Evolutionary conservation across 2,888 invertebrate genomes (phyloP), one percentile per base, ranked within the genome.

Genomic region (Cartodere bifasciata): DNA sequence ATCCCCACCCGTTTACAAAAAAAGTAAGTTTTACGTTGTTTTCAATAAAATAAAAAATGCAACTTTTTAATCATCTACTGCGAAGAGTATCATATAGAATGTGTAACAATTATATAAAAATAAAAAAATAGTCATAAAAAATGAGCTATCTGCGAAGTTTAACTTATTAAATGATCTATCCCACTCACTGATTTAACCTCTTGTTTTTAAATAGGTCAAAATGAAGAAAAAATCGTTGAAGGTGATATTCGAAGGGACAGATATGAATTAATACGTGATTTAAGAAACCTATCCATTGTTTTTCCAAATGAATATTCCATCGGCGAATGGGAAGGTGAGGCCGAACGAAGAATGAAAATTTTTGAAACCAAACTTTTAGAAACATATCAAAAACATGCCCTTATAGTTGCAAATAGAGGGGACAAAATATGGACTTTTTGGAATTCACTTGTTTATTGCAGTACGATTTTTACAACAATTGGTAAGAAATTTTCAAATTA

Each of bases 401-500:
- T 58, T 2, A 46, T 57, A 23, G 44, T 48, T 6, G 44, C 47
- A 3, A 55, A 55, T 41, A 40, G 67, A 21, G 61, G 58, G 3
- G 54, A 58, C 12, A 69, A 63, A 41, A 67, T 71, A 0, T 88
- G 88, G 88, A 72, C 76, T 1, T 84, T 86, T 53, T 83, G 80
- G 79, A 85, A 86, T 52, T 69, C 87, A 0, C 73, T 88, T 59
- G 86, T 88, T 47, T 88, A 79, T 48, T 82, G 86, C 42, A 82
- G 85, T 23, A 88, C 88, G 13, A 79, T 88, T 50, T 87, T 80
- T 48, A 88, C 88, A 7, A 88, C 87, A 7, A 88, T 88, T 51
- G 88, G 88, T 87, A 50, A 70, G 73, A 21, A 16, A 15, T 16
- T 16, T 13, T 11, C 7, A n/a, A n/a, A n/a, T n/a, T n/a, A n/a